Percentiles rank a stretch among this genome's conserved stretches.
These are phyloP conservation scores for Entomobrya multifasciata DNA, from an alignment of 2,888 invertebrate genomes.

Conservation along the genomic window DNA sequence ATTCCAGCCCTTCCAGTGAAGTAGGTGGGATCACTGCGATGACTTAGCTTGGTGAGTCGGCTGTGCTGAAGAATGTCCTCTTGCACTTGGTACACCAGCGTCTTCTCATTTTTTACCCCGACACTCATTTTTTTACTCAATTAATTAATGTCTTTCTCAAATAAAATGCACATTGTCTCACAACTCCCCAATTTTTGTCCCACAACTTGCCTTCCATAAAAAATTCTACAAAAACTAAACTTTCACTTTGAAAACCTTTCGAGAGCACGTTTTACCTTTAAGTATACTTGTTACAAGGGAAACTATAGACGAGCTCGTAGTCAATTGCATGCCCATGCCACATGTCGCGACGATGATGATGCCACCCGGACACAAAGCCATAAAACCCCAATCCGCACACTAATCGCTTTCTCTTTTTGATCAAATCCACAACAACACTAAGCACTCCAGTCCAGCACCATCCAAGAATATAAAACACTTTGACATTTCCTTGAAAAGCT, in stretches of 20 bases:
- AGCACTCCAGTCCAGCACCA: too few species aligned
- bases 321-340: too few species aligned
- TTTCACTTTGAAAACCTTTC: background rate
- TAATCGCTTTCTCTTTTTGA: too few species aligned
- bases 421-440: too few species aligned
- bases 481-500: too few species aligned
- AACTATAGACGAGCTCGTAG: too few species aligned
- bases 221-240: too few species aligned
- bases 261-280: too few species aligned
- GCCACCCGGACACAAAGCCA: too few species aligned
- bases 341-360: too few species aligned
- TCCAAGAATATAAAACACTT: too few species aligned
- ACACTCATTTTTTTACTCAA: background rate
- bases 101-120: constrained; percentile 1
- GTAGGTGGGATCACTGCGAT: constrained; percentile 28
- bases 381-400: too few species aligned
- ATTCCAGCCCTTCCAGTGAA: constrained; percentile 55
- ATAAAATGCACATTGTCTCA: background rate
- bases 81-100: constrained; percentile 49
- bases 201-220: background rate
- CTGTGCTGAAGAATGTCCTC: constrained; percentile 49
- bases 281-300: background rate
- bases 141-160: background rate
- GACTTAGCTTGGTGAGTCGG: constrained; percentile 28
- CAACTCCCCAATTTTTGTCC: background rate